Evolutionary conservation across 2,888 invertebrate species (phyloP), one percentile per base, ranked within the genome.

Genomic region (Chrysina gloriosa): DNA sequence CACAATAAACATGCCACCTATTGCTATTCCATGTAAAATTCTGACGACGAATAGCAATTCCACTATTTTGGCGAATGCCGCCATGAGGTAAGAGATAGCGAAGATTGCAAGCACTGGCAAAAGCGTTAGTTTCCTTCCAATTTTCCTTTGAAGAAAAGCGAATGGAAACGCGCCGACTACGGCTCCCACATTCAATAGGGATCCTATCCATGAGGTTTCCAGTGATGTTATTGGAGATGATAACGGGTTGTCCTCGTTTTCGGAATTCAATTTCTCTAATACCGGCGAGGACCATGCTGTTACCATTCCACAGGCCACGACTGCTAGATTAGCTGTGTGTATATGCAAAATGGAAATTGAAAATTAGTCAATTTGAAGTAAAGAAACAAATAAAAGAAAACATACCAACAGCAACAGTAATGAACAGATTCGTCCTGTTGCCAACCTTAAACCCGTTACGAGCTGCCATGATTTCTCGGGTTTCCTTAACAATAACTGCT

Each of bases 121-220:
- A 3, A 93, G 82, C 0, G 89, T 87, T 84, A 85, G 86, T 82
- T 90, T 92, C 21, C 91, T 85, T 0, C 92, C 92, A 66, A 89
- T 83, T 71, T 82, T 87, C 45, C 90, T 88, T 0, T 90, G 88
- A 2, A 87, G 81, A n/a, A 86, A 86, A n/a, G 92, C 92, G 0
- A 89, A 90, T n/a, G 87, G 77, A 77, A 91, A 89, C 0, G 92
- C 90, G 2, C 91, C 90, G 42, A 89, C 78, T 52, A 63, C 42
- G 4, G 92, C 90, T 29, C 92, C 92, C 50, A 92, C 78, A 0
- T 92, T 88, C 31, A 92, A 84, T 31, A 92, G 81, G 1, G 91
- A 91, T 1, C 90, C 90, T 68, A 93, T 87, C 92, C 92, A 93
- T 3, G 91, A 89, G 73, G 87, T 86, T 77, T 92, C 85, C 27